Percentiles rank a stretch among this genome's conserved stretches.
Conservation (phyloP, 1,140 invertebrate genomes). For the Conus ventricosus region DNA sequence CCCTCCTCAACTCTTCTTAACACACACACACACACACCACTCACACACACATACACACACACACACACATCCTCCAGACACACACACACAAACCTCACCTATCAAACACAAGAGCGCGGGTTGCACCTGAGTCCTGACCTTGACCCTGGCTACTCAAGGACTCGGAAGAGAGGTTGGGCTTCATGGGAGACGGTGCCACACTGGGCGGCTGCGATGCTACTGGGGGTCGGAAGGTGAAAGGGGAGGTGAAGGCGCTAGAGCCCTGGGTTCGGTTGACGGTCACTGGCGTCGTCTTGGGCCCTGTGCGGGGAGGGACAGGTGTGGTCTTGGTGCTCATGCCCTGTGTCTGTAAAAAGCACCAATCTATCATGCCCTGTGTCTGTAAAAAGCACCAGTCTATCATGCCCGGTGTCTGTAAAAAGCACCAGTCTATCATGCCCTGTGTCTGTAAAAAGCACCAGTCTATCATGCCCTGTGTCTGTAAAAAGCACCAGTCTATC, state of each 20-base stretch:
- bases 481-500: too few relatives aligned
- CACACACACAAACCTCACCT: background rate
- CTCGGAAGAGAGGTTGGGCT: conserved; percentile 6
- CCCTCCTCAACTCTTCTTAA: too few relatives aligned
- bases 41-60: background rate
- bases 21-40: too few relatives aligned
- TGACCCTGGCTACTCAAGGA: background rate
- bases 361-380: too few relatives aligned
- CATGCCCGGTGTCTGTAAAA: too few relatives aligned
- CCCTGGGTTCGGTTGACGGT: conserved; percentile 7
- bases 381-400: too few relatives aligned
- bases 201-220: conserved; percentile 19
- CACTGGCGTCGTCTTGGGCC: conserved; percentile 22
- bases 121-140: background rate
- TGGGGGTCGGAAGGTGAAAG: conserved; percentile 9
- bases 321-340: background rate
- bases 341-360: background rate
- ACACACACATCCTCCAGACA: background rate
- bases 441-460: too few relatives aligned
- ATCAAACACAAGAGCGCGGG: conserved; percentile 18
- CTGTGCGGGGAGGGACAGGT: background rate
- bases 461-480: too few relatives aligned
- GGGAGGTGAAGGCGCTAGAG: conserved; percentile 28
- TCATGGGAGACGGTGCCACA: conserved; percentile 24
- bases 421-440: too few relatives aligned